Conservation (phyloP, 2,888 invertebrate genomes). For the Spilosoma lubricipeda region DNA sequence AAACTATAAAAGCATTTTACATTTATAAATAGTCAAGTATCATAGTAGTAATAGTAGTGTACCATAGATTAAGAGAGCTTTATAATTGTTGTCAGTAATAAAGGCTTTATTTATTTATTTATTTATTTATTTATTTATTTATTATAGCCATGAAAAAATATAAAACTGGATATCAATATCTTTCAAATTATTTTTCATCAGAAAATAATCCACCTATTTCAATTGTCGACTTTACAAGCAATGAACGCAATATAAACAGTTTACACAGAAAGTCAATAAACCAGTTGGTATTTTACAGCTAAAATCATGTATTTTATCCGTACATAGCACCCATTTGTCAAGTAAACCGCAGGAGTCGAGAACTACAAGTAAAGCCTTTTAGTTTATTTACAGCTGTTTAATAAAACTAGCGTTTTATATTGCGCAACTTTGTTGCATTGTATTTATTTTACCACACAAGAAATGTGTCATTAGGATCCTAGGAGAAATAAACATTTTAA, state of each 20-base stretch:
- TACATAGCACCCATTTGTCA: slow-evolving; percentile 31
- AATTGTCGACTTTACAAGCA: not conserved
- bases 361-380: slow-evolving; percentile 50
- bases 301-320: slow-evolving; percentile 5
- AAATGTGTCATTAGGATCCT: slow-evolving; percentile 3
- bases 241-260: not conserved
- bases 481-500: not conserved
- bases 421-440: slow-evolving; percentile 16
- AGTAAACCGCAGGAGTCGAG: slow-evolving; percentile 45
- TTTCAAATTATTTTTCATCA: not conserved
- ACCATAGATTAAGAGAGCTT: no score
- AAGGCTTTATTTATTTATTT: no score
- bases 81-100: no score
- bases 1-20: no score
- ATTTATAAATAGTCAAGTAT: no score
- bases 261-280: slow-evolving; percentile 19
- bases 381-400: slow-evolving; percentile 36
- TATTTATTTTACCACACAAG: slow-evolving; percentile 3
- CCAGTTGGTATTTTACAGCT: slow-evolving; percentile 5
- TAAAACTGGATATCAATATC: not conserved
- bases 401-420: slow-evolving; percentile 31
- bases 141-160: not conserved
- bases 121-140: no score
- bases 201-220: not conserved
- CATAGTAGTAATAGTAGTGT: no score